These are phyloP conservation scores for Brienomyrus longianalis DNA, from an alignment of 2,113 vertebrate genomes.

Conservation along the genomic window DNA sequence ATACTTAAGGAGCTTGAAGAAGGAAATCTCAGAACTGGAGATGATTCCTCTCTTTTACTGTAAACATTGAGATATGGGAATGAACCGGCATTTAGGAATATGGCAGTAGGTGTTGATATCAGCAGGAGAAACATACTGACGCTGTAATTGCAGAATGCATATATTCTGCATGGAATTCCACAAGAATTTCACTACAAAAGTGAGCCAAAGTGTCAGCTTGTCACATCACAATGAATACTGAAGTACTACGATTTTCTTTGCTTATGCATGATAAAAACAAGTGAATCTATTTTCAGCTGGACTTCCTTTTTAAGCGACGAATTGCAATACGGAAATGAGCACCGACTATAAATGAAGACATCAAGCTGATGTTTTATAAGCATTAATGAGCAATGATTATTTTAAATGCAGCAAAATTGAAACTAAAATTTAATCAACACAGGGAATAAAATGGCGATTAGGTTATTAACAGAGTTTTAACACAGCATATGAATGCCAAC, in stretches of 20 bases:
- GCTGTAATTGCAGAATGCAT: neutral
- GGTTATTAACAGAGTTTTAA: slow-evolving; percentile 65
- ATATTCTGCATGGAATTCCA: neutral
- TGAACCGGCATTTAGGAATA: neutral
- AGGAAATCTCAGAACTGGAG: neutral
- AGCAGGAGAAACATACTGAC: neutral
- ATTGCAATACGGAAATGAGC: slow-evolving; percentile 27
- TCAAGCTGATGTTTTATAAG: slow-evolving; percentile 32
- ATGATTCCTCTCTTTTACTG: neutral
- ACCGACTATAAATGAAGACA: slow-evolving; percentile 19
- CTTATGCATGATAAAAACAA: neutral
- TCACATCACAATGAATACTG: neutral
- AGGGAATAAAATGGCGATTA: slow-evolving; percentile 61
- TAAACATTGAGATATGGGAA: neutral
- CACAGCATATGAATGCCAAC: slow-evolving; percentile 60
- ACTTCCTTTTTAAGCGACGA: slow-evolving; percentile 19
- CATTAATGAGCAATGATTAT: slow-evolving; percentile 55
- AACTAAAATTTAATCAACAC: slow-evolving; percentile 66
- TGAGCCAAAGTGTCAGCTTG: neutral
- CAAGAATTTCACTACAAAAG: neutral
- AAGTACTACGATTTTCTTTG: neutral
- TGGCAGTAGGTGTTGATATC: neutral
- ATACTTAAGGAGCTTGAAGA: neutral
- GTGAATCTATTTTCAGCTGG: neutral
- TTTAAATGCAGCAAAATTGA: slow-evolving; percentile 54